Conservation (phyloP, 2,888 invertebrate genomes). For the Dendrolimus houi region DNA sequence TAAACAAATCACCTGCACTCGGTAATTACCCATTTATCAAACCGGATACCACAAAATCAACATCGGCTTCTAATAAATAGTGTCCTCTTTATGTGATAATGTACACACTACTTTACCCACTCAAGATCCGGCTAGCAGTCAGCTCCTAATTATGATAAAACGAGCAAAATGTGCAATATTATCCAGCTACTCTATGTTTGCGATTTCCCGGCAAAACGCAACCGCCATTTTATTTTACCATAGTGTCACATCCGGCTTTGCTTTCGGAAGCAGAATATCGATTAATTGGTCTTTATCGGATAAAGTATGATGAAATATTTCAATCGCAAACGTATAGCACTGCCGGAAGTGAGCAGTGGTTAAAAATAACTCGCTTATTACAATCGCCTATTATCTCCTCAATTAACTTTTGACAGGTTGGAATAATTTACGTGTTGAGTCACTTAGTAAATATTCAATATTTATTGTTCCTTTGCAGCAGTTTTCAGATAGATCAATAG, state of each 20-base stretch:
- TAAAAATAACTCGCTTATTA: neutral
- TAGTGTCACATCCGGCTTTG: constrained; percentile 5
- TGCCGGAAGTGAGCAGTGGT: neutral
- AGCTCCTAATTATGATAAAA: constrained; percentile 29
- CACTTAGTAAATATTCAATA: neutral
- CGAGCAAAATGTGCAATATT: constrained; percentile 20
- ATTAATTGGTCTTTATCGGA: neutral
- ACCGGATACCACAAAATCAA: neutral
- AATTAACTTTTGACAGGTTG: neutral
- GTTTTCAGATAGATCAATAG: constrained; percentile 12
- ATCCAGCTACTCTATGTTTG: constrained; percentile 11
- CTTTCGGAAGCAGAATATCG: constrained; percentile 2
- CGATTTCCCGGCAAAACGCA: constrained; percentile 13
- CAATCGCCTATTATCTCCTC: neutral
- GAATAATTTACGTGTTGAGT: neutral
- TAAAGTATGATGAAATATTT: neutral
- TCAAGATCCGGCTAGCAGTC: constrained; percentile 41
- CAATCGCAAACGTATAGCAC: neutral
- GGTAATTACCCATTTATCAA: neutral
- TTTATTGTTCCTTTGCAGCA: neutral
- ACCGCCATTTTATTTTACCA: constrained; percentile 14
- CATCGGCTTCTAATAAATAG: neutral
- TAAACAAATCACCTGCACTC: neutral
- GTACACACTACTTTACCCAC: constrained; percentile 19
- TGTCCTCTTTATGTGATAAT: constrained; percentile 4